Conservation (phyloP, 2,113 vertebrate genomes). For the Rhynchopsitta pachyrhyncha region DNA sequence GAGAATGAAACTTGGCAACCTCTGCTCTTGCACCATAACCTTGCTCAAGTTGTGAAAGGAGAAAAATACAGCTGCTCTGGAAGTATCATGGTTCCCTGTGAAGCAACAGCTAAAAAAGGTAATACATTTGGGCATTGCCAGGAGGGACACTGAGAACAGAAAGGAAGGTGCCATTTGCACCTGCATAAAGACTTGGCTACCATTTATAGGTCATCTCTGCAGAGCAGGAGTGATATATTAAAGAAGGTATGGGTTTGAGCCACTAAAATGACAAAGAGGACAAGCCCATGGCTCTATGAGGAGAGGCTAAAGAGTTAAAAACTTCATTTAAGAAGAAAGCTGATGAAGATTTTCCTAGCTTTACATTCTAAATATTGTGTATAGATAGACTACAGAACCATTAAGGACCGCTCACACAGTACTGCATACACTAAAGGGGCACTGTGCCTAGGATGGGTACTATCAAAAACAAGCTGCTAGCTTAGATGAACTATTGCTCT, state of each 20-base stretch:
- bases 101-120: background rate
- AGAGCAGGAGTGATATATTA: background rate
- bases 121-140: background rate
- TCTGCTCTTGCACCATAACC: background rate
- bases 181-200: background rate
- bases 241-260: fast-evolving
- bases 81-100: background rate
- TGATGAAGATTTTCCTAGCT: background rate
- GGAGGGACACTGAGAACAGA: background rate
- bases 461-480: background rate
- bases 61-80: background rate
- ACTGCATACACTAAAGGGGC: background rate
- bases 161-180: background rate
- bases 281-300: background rate
- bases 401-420: background rate
- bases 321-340: background rate
- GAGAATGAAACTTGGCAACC: background rate
- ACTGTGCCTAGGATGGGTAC: background rate
- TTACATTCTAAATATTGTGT: background rate
- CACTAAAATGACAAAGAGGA: background rate
- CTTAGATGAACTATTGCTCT: background rate
- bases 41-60: background rate
- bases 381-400: background rate
- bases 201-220: background rate
- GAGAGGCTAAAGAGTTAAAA: background rate